Evolutionary conservation across 2,113 vertebrate genomes (phyloP).

Genomic region (Halichoerus grypus): DNA sequence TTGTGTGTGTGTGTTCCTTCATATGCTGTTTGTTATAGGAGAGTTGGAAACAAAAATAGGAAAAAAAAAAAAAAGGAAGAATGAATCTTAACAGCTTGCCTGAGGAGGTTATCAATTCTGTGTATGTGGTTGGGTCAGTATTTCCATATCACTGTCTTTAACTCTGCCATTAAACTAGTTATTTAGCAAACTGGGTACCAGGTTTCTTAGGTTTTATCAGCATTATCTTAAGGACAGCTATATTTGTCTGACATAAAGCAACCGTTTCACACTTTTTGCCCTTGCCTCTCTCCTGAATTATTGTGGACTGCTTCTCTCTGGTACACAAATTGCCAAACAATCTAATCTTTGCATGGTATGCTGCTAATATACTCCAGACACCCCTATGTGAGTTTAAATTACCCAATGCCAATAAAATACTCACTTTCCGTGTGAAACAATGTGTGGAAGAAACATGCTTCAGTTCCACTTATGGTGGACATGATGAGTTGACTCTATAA

Average conservation of each 20-base stretch:
- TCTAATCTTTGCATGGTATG: conserved; percentile 36
- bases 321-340: conserved; percentile 58
- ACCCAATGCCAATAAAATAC: conserved; percentile 70
- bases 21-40: not conserved
- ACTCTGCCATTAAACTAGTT: not conserved
- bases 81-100: not conserved
- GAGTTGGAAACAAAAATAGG: not conserved
- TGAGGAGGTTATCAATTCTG: not conserved
- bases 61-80: conserved; percentile 3
- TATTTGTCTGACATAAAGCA: not conserved
- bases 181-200: not conserved
- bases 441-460: conserved; percentile 62
- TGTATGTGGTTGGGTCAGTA: not conserved
- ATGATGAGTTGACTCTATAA: conserved; percentile 65
- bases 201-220: conserved; percentile 29
- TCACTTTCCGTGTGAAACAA: conserved; percentile 58
- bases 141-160: not conserved
- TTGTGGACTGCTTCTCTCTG: conserved; percentile 29
- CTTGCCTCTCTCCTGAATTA: conserved; percentile 12
- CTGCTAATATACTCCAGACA: conserved; percentile 71
- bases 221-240: conserved; percentile 9
- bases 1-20: not conserved
- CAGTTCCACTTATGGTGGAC: conserved; percentile 57
- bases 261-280: not conserved
- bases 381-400: conserved; percentile 68